phyloP scores from a whole-genome alignment of 2,888 invertebrate genomes.

The Drosophila mulleri region DNA sequence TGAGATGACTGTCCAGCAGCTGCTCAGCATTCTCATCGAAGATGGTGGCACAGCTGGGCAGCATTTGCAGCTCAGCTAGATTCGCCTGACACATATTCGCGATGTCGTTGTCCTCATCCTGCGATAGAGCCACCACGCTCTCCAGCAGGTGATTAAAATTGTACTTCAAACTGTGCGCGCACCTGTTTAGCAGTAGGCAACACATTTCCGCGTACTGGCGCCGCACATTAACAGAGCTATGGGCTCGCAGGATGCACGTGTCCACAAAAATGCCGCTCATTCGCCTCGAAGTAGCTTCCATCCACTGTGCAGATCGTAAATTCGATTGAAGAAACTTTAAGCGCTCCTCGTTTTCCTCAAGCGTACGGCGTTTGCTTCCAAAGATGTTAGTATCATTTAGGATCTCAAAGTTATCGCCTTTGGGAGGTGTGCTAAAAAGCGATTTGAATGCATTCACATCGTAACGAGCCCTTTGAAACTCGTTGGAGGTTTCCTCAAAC shows the following conservation, averaged over 20 bases:
- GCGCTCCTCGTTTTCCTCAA: slow-evolving; percentile 62
- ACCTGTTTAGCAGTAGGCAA: slow-evolving; percentile 87
- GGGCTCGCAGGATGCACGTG: slow-evolving; percentile 86
- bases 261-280: slow-evolving; percentile 82
- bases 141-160: slow-evolving; percentile 88
- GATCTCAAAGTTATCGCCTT: not conserved
- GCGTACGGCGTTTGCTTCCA: slow-evolving; percentile 53
- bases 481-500: slow-evolving; percentile 82
- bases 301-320: slow-evolving; percentile 84
- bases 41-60: slow-evolving; percentile 53
- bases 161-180: slow-evolving; percentile 88
- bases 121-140: slow-evolving; percentile 88
- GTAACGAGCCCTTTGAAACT: slow-evolving; percentile 61
- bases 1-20: slow-evolving; percentile 87
- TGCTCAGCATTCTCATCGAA: slow-evolving; percentile 86
- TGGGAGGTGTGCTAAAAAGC: slow-evolving; percentile 12
- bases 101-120: slow-evolving; percentile 88
- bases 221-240: slow-evolving; percentile 88
- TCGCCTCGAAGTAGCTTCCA: slow-evolving; percentile 79
- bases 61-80: slow-evolving; percentile 84
- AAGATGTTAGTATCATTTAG: slow-evolving; percentile 60
- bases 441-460: slow-evolving; percentile 46
- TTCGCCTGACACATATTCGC: slow-evolving; percentile 83
- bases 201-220: slow-evolving; percentile 88
- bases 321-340: slow-evolving; percentile 70